These are phyloP conservation scores for Meleagris gallopavo DNA, from an alignment of 2,113 vertebrate species.

Conservation along the genomic window DNA sequence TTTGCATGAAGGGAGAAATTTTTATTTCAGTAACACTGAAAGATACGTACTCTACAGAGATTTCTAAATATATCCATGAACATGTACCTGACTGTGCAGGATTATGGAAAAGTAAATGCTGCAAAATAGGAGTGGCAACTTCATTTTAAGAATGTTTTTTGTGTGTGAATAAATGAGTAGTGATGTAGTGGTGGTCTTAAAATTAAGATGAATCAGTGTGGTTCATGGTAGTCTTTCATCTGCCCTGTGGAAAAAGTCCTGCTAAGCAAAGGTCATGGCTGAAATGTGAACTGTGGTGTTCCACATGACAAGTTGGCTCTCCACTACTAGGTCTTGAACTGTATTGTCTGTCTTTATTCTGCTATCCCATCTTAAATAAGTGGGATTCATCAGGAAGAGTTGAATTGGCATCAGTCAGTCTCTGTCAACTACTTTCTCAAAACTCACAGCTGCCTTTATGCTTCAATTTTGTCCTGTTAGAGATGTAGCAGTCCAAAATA, in stretches of 20 bases:
- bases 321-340: not conserved
- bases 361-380: not conserved
- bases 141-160: not conserved
- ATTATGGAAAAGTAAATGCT: not conserved
- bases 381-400: not conserved
- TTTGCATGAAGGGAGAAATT: not conserved
- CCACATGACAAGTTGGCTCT: not conserved
- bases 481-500: not conserved
- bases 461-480: not conserved
- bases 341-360: not conserved
- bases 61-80: not conserved
- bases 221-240: not conserved
- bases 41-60: not conserved
- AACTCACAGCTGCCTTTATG: not conserved
- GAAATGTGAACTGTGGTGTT: not conserved
- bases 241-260: not conserved
- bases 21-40: not conserved
- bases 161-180: not conserved
- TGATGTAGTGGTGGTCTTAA: not conserved
- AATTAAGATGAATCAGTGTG: not conserved
- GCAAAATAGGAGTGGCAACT: not conserved
- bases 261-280: not conserved
- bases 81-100: not conserved
- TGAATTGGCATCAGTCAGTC: not conserved
- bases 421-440: not conserved